Evolutionary conservation across 1,140 invertebrate genomes (phyloP), one percentile per base, ranked within the genome.

Genomic region (Lepidurus arcticus): DNA sequence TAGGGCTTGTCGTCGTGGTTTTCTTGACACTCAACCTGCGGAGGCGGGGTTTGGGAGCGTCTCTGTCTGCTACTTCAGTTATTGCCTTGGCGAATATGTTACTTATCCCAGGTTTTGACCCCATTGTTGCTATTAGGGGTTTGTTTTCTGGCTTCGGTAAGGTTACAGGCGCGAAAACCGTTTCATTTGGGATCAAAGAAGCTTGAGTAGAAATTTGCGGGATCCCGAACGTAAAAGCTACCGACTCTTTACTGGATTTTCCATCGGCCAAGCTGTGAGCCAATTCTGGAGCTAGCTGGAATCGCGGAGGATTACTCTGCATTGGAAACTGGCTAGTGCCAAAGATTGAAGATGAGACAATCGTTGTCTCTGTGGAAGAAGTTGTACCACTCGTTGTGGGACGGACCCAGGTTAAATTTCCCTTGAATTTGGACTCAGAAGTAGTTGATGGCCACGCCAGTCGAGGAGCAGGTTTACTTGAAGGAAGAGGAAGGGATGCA

Each of bases 71-170:
- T 16, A 65, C 53, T 5, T 13, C 53, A 65, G 53, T 65, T 65
- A 65, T 65, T 65, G 53, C 53, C 53, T 65, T 65, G 53, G 53
- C 53, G 21, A 65, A 65, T 7, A 65, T 65, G 21, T 65, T 65
- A 16, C 53, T 65, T 9, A 4, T 21, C 34, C 34, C 34, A 34
- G 34, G 34, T 34, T 65, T 65, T 65, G 13, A 65, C 13, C 13
- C 34, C 2, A 65, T 21, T 65, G 53, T 13, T 65, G 16, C 53
- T 65, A n/a, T 13, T 34, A 34, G 34, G 34, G 34, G 34, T 5
- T 65, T 65, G 3, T 1, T 16, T 21, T 65, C 21, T 13, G 53
- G 53, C 13, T 65, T 16, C 1, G 53, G n/a, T 11, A 16, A 16
- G 16, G 16, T 16, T 13, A 1, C n/a, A 11, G 53, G 9, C n/a